A percentile compares a stretch with the other conserved stretches of the same genome.
Conservation (phyloP, 2,113 vertebrate species). For the Etia nguti region DNA sequence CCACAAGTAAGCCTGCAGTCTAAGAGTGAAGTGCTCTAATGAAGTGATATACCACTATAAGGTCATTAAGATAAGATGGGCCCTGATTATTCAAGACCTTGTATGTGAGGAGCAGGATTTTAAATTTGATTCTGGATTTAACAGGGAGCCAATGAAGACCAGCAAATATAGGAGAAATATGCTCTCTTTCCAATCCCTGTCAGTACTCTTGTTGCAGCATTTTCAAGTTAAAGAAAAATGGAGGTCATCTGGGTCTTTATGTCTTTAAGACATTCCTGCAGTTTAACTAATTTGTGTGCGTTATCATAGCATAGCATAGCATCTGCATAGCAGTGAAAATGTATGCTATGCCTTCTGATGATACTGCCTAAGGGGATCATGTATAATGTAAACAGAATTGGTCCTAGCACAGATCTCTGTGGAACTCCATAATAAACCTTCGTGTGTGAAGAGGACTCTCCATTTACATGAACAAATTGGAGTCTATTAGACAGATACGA, state of each 20-base stretch:
- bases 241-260: neutral
- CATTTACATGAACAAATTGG: neutral
- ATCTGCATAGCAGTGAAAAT: neutral
- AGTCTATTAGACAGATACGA: neutral
- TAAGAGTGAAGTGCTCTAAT: too few species aligned
- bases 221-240: neutral
- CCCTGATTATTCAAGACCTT: too few species aligned
- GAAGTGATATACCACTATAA: too few species aligned
- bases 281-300: neutral
- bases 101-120: too few species aligned
- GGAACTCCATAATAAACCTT: neutral
- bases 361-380: neutral
- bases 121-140: too few species aligned
- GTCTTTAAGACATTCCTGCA: neutral
- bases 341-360: neutral
- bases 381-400: neutral
- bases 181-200: neutral
- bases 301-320: neutral
- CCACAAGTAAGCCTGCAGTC: too few species aligned
- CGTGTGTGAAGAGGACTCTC: neutral
- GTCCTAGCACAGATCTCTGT: neutral
- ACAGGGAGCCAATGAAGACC: too few species aligned
- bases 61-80: too few species aligned
- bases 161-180: neutral
- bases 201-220: neutral